phyloP scores from a whole-genome alignment of 2,113 vertebrate species.

The Himantopus leucocephalus region DNA sequence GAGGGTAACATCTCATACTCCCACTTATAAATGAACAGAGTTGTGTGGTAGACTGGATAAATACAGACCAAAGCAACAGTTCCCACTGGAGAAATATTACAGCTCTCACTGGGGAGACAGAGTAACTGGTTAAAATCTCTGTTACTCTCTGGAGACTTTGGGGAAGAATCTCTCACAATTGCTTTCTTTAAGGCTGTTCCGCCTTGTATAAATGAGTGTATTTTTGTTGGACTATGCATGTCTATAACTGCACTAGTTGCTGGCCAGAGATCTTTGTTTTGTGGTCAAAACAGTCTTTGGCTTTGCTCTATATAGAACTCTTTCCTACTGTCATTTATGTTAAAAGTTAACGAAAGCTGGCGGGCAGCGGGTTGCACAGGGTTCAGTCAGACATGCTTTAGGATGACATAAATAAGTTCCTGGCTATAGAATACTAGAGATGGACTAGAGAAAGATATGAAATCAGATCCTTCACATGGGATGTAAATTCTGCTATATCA shows the following conservation, averaged over 20 bases:
- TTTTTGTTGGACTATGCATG: background rate
- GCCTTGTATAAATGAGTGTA: background rate
- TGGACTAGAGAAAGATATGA: background rate
- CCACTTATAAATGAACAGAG: background rate
- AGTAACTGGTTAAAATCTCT: background rate
- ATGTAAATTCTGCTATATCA: background rate
- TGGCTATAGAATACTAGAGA: background rate
- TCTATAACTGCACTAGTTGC: background rate
- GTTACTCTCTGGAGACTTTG: background rate
- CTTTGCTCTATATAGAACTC: background rate
- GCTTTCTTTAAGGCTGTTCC: background rate
- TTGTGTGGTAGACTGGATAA: background rate
- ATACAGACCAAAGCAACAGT: background rate
- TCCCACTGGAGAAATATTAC: background rate
- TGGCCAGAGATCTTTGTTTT: background rate
- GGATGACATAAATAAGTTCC: background rate
- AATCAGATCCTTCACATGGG: background rate
- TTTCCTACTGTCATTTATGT: background rate
- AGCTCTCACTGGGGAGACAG: background rate
- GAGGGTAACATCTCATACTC: background rate
- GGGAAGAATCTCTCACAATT: background rate
- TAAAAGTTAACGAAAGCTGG: background rate
- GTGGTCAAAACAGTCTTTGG: background rate
- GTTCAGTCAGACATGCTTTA: background rate
- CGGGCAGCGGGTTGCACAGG: fast-evolving